Percentiles rank a stretch among this genome's conserved stretches.
Conservation (phyloP, 1,140 invertebrate species). For the Bombus breviceps region DNA sequence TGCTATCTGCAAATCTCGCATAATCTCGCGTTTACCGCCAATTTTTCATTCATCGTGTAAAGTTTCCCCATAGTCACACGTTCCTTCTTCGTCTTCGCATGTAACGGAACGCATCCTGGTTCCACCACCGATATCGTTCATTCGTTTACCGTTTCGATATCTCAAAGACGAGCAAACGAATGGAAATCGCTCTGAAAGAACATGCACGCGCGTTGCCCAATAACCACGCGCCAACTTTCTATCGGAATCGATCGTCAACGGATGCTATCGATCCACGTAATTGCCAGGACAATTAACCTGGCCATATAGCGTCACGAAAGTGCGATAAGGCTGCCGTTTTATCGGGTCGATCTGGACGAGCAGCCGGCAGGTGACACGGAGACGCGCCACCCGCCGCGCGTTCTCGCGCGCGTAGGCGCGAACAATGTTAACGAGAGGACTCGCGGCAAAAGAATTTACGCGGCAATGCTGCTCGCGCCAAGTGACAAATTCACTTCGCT, state of each 20-base stretch:
- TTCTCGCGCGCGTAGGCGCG: constrained; percentile 43
- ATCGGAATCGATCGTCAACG: constrained; percentile 21
- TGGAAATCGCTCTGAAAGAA: not conserved
- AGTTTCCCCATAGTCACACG: not conserved
- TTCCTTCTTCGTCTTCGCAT: not conserved
- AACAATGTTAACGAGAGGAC: constrained; percentile 56
- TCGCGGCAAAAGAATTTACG: constrained; percentile 46
- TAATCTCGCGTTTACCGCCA: not conserved
- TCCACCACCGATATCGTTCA: not conserved
- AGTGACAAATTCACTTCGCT: constrained; percentile 49
- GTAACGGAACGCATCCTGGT: not conserved
- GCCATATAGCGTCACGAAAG: constrained; percentile 12
- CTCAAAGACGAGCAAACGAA: not conserved
- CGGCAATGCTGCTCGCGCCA: constrained; percentile 6
- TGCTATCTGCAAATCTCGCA: not conserved
- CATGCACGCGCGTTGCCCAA: not conserved
- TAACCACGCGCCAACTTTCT: not conserved
- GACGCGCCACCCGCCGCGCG: constrained; percentile 52
- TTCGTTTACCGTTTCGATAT: not conserved
- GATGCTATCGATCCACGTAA: constrained; percentile 26
- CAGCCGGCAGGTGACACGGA: constrained; percentile 32
- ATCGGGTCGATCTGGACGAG: constrained; percentile 58
- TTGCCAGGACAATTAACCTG: constrained; percentile 46
- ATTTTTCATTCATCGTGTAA: not conserved
- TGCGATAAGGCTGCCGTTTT: constrained; percentile 59